phyloP scores from a whole-genome alignment of 2,888 invertebrate genomes.

The Cheilosia scutellata region DNA sequence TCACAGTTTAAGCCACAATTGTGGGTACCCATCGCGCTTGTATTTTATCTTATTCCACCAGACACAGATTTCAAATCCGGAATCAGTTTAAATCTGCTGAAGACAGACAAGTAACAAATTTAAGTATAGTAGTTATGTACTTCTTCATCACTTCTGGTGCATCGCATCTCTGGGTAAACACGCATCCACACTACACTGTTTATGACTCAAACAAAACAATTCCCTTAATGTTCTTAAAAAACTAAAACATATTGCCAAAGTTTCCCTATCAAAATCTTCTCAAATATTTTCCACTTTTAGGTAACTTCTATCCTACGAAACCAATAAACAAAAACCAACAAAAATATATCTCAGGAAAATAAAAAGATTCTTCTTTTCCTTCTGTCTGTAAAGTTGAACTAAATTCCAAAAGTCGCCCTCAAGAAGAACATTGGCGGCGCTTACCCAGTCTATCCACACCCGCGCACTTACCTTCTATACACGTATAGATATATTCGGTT shows the following conservation, averaged over 20 bases:
- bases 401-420: neutral
- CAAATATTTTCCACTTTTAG: neutral
- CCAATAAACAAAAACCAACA: constrained; percentile 21
- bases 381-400: constrained; percentile 11
- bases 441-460: neutral
- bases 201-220: neutral
- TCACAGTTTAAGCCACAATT: too few relatives aligned
- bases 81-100: too few relatives aligned
- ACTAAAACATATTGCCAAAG: neutral
- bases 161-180: too few relatives aligned
- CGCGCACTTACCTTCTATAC: neutral
- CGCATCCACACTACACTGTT: neutral
- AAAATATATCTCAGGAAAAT: neutral
- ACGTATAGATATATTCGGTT: neutral
- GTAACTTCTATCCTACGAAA: constrained; percentile 3
- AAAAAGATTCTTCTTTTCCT: neutral
- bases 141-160: too few relatives aligned
- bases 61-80: too few relatives aligned
- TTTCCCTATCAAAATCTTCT: neutral
- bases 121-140: too few relatives aligned
- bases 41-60: too few relatives aligned
- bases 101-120: too few relatives aligned
- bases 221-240: neutral
- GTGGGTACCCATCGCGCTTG: too few relatives aligned
- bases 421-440: constrained; percentile 15